Evolutionary conservation across 1,140 invertebrate genomes (phyloP), one percentile per base, ranked within the genome.

Genomic region (Chironomus tepperi): DNA sequence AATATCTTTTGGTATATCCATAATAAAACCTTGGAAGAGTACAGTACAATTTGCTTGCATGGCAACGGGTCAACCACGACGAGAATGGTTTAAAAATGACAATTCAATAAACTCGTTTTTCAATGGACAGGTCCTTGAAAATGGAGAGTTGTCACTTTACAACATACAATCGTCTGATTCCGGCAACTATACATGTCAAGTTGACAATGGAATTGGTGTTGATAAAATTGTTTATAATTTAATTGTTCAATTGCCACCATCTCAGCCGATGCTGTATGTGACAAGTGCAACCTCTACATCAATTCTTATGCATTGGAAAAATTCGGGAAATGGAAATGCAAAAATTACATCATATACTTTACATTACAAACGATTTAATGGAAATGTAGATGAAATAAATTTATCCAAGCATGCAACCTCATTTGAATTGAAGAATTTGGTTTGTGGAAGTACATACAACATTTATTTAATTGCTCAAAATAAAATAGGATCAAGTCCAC

Each of bases 151-250:
- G 16, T 85, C 89, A 42, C 81, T 91, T 1, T 85, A 87, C 1
- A 88, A 85, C 78, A 79, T 91, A 8, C 88, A 90, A 78, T 81
- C 87, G 75, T 81, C 84, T 2, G 91, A 93, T 79, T 84, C 87
- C 8, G 90, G 89, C 7, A 91, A 93, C 81, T 93, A 92, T 77
- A 88, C 90, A 2, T 94, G 92, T 76, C 87, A 87, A 65, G 91
- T 91, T 9, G 87, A 89, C 76, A 93, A 94, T 77, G 84, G 86
- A 7, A 85, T 91, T 65, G 90, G 91, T 3, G 86, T 86, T n/a
- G 89, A 90, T 78, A 83, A 86, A 75, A 79, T 89, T 2, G 84
- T 86, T 2, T 89, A 88, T 76, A 83, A 84, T n/a, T 79, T 89
- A 2, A 82, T 86, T 7, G 87, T 90, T 0, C 89, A 90, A 83